Conservation (phyloP, 2,888 invertebrate species). For the Magallana nippona region DNA sequence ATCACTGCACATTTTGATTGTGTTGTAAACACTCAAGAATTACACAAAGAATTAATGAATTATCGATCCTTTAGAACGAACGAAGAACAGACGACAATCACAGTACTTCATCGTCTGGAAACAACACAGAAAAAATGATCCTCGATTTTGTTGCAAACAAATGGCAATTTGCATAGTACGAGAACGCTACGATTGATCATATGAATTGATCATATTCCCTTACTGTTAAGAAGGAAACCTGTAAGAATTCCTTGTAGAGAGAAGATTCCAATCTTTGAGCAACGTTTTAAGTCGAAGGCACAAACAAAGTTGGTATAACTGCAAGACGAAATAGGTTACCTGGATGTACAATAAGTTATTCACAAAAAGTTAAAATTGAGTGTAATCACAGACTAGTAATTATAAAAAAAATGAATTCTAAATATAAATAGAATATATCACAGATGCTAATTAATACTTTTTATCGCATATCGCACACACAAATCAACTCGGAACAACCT, state of each 20-base stretch:
- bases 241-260: background rate
- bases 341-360: too few species aligned
- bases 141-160: background rate
- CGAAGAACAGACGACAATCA: background rate
- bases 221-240: background rate
- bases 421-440: slow-evolving; percentile 19
- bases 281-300: background rate
- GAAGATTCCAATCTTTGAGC: background rate
- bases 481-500: slow-evolving; percentile 32
- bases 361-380: background rate
- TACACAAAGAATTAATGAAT: slow-evolving; percentile 13
- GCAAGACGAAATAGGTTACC: background rate
- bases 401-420: background rate
- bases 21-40: slow-evolving; percentile 21
- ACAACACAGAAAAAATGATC: background rate
- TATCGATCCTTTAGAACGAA: background rate
- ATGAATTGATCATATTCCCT: too few species aligned
- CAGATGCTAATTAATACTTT: slow-evolving; percentile 4
- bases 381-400: slow-evolving; percentile 10
- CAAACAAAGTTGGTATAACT: background rate
- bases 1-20: slow-evolving; percentile 18
- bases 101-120: slow-evolving; percentile 4
- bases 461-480: background rate
- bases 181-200: background rate
- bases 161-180: slow-evolving; percentile 3